Conservation (phyloP, 2,888 invertebrate species). For the Artemia sinica region DNA sequence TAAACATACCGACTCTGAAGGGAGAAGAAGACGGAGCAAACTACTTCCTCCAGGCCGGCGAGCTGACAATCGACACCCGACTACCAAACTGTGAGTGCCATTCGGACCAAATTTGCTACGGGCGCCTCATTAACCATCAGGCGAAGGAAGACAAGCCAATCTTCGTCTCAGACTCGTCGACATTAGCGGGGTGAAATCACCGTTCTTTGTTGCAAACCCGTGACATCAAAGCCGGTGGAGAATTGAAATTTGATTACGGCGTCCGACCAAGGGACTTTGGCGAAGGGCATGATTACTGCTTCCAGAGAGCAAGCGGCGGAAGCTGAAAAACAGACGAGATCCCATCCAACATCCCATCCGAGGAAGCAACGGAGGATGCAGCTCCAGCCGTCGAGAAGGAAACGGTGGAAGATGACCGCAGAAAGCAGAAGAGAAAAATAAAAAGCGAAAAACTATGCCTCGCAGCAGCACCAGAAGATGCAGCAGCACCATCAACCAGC, state of each 20-base stretch:
- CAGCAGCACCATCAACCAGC: neutral
- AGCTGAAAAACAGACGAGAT: slow-evolving; percentile 13
- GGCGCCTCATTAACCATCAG: neutral
- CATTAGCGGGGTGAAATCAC: neutral
- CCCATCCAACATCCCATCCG: slow-evolving; percentile 13
- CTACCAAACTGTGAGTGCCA: too few relatives aligned
- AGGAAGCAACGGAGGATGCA: neutral
- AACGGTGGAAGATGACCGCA: slow-evolving; percentile 8
- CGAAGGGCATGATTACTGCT: neutral
- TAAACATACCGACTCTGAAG: too few relatives aligned
- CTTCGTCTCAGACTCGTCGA: neutral
- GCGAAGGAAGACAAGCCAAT: neutral
- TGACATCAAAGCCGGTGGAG: neutral
- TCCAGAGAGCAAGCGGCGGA: slow-evolving; percentile 11
- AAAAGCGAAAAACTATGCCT: neutral
- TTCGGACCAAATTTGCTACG: too few relatives aligned
- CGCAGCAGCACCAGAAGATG: neutral
- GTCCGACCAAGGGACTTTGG: too few relatives aligned
- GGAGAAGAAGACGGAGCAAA: too few relatives aligned
- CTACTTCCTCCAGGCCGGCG: too few relatives aligned
- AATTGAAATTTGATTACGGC: neutral
- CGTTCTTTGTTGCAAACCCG: neutral
- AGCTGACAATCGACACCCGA: too few relatives aligned
- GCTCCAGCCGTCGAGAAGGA: slow-evolving; percentile 13
- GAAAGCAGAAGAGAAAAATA: slow-evolving; percentile 1